Evolutionary conservation across 2,113 vertebrate species (phyloP), one percentile per base, ranked within the genome.

Genomic region (Nothobranchius furzeri): DNA sequence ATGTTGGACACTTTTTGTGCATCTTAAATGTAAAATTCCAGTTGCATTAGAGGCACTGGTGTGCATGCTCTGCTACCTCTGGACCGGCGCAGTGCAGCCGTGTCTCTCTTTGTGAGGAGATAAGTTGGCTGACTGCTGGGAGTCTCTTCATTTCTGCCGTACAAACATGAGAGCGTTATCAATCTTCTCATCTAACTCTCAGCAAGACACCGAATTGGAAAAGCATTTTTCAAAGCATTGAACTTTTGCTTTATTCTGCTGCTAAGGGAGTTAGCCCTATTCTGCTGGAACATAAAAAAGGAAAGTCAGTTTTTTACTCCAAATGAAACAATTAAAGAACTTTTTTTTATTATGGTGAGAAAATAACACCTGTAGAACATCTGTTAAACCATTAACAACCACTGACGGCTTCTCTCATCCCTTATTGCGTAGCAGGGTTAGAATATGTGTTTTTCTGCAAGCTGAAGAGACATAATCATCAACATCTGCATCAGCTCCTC

Each of bases 391-490:
- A 50, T 9, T 13, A 17, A 13, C 11, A 17, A 14, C 50, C 9
- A 12, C 42, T 63, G 42, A 48, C 6, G 15, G 30, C 30, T 30
- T 14, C 12, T 47, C 15, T 14, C 15, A 35, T 68, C 7, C 7
- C 9, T 40, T 40, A 40, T 40, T 40, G 37, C 37, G 4, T 4
- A 3, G 37, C 4, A 40, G 37, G 30, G 5, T 20, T 6, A 5
- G 6, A 53, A 48, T 42, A 60, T 78, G 80, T 54, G 48, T 74
- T 64, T 46, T 58, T 68, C 68, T 72, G 78, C 30, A 13, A 74
- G 70, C 43, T 76, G 60, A 68, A 70, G 51, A 59, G 49, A 60
- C 61, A 79, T 73, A 79, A 81, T 83, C 78, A 75, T 82, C 69
- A 74, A 57, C 75, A 85, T 79, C 66, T 70, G 67, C 6, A 40